Evolutionary conservation across 2,888 invertebrate genomes (phyloP), one percentile per base, ranked within the genome.

Genomic region (Lydus trimaculatus): DNA sequence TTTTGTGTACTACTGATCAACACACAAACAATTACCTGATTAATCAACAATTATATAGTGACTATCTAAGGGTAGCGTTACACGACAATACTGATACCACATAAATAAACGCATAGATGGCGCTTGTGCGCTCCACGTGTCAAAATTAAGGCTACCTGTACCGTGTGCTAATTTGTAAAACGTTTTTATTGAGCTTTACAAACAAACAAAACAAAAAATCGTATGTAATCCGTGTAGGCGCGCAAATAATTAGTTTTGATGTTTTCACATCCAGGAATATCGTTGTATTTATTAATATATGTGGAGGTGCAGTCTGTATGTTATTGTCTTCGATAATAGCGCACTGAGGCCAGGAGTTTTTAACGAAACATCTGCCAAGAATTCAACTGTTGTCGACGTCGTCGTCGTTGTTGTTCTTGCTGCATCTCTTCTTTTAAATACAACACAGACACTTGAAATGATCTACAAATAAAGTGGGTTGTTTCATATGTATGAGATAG

Each of bases 251-350:
- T 75, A 75, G 70, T 58, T 36, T 36, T 71, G 58, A 62, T 75
- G 76, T 77, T 78, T 75, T 78, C 76, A 78, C 76, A 74, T 80
- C 80, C 75, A 77, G 76, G 76, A 79, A 81, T 80, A 80, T 72
- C 73, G 72, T 70, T 17, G 64, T 67, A 66, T 75, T 78, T 79
- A 80, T 80, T 79, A 80, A 79, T 80, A 79, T 74, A 75, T 75
- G 79, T 76, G 79, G 79, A 79, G 80, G 79, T 80, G 78, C 76
- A 76, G 74, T 77, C 73, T 76, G 77, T 78, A 76, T 79, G 79
- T 81, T 80, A 80, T 80, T 80, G 80, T 80, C 79, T 80, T 77
- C 76, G 77, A 79, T 79, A 79, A 79, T 78, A 79, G 78, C 75
- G 70, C 67, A 69, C 67, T 72, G 43, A 43, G 43, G 43, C 43